phyloP scores from a whole-genome alignment of 2,113 vertebrate species.

The Elephantulus edwardii region DNA sequence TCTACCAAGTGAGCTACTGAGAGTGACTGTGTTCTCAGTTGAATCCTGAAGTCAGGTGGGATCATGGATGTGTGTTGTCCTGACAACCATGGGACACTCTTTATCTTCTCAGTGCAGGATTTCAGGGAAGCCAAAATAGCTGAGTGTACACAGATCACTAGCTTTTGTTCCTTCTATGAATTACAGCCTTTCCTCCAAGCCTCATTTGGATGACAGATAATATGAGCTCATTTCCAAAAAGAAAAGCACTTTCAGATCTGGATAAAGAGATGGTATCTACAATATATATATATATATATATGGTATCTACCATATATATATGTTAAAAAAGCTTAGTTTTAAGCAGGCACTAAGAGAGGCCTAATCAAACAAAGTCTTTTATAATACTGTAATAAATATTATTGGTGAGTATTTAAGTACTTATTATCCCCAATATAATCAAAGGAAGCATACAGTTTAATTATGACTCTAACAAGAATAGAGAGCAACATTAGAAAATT shows the following conservation, averaged over 20 bases:
- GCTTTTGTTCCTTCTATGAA: neutral
- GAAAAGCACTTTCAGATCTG: neutral
- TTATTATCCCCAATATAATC: neutral
- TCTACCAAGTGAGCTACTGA: neutral
- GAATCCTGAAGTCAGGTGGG: neutral
- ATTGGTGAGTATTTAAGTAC: conserved; percentile 44
- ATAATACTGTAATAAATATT: conserved; percentile 30
- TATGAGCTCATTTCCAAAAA: neutral
- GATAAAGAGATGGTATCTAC: neutral
- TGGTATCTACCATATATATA: too few relatives aligned
- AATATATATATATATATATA: too few relatives aligned
- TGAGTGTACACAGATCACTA: neutral
- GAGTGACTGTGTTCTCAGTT: neutral
- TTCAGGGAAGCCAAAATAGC: neutral
- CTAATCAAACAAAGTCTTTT: conserved; percentile 35
- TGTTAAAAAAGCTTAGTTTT: too few relatives aligned
- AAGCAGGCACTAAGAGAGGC: neutral
- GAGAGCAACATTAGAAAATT: conserved; percentile 17
- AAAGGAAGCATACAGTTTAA: conserved; percentile 13
- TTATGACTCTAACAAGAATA: conserved; percentile 26
- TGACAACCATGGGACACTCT: neutral
- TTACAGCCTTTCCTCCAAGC: neutral
- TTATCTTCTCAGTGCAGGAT: neutral
- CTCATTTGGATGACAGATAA: neutral
- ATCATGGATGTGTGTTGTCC: neutral